These are phyloP conservation scores for Rhynchomys soricoides DNA, from an alignment of 2,113 vertebrate genomes.

Conservation along the genomic window DNA sequence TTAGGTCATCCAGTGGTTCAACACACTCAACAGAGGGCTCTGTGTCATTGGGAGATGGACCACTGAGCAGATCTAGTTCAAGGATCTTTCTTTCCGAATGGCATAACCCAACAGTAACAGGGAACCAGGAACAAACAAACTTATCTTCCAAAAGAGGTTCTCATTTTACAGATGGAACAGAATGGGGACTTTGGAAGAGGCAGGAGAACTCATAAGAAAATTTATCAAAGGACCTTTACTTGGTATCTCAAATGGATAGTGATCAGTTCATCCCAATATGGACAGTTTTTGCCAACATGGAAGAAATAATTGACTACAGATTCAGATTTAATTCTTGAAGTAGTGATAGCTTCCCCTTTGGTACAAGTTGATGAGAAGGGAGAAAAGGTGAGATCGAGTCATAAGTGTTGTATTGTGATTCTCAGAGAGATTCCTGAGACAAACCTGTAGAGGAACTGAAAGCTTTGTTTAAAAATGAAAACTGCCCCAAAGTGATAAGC, in stretches of 20 bases:
- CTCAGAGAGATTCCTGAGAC: constrained; percentile 98
- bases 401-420: constrained; percentile 98
- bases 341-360: constrained; percentile 96
- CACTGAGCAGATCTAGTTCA: constrained; percentile 85
- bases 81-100: constrained; percentile 89
- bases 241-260: constrained; percentile 99
- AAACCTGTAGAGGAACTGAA: constrained; percentile 97
- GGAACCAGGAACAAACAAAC: constrained; percentile 89
- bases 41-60: constrained; percentile 88
- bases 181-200: constrained; percentile 92
- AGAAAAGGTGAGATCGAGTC: constrained; percentile 98
- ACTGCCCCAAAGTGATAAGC: constrained; percentile 98
- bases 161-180: constrained; percentile 88
- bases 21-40: constrained; percentile 82
- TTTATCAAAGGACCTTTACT: constrained; percentile 97
- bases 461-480: constrained; percentile 96
- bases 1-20: constrained; percentile 85
- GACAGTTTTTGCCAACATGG: constrained; percentile 99
- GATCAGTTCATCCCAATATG: constrained; percentile 98
- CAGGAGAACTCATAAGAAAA: constrained; percentile 92
- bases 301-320: constrained; percentile 97
- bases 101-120: constrained; percentile 78
- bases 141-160: constrained; percentile 88
- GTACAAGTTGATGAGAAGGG: constrained; percentile 99
- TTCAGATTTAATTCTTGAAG: constrained; percentile 96